Base-by-base conservation (phyloP, 1,140 invertebrate genomes). In the Zaprionus davidi region DNA sequence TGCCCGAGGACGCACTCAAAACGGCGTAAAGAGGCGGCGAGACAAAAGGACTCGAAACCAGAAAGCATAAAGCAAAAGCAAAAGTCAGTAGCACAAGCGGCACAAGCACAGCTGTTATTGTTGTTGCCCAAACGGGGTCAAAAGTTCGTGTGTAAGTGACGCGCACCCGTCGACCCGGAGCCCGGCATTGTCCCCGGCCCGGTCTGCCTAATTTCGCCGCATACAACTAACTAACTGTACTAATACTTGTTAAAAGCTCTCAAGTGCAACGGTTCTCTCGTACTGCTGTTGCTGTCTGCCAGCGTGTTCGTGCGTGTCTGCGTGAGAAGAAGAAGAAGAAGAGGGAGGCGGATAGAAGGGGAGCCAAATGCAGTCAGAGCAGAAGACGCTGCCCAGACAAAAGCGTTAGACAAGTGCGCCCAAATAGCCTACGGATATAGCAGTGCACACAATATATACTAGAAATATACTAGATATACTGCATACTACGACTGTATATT, bases 131-230 rank as follows among this genome's bases (percentile, higher is more conserved):
- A 90, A 86, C 80, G 76, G 85, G 85, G 85, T 90, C 85, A 90
- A 90, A 90, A 90, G 85, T 90, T 90, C 85, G 85, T 82, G 83
- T 82, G 83, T 73, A 62, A 64, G 57, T 64, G 53, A 53, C 60
- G 38, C 68, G 36, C 59, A 46, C 46, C 28, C 65, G 31, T 44
- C 72, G 72, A 15, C 13, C 11, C 67, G 26, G n/a, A 31, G 15
- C n/a, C 31, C 11, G 31, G 31, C 13, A 11, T 2, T 9, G 4
- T 17, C 53, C 24, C 20, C 55, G 11, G 13, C 59, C 5, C 24
- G 46, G 63, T 71, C 73, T 71, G 73, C 56, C 81, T 85, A 88
- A 88, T 88, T 88, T 82, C 78, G 71, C 81, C 76, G 68, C 84
- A 85, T 70, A 69, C 76, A 74, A 55, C 74, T 76, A 72, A 76